These are phyloP conservation scores for Idaea aversata DNA, from an alignment of 2,888 invertebrate species.

Conservation along the genomic window DNA sequence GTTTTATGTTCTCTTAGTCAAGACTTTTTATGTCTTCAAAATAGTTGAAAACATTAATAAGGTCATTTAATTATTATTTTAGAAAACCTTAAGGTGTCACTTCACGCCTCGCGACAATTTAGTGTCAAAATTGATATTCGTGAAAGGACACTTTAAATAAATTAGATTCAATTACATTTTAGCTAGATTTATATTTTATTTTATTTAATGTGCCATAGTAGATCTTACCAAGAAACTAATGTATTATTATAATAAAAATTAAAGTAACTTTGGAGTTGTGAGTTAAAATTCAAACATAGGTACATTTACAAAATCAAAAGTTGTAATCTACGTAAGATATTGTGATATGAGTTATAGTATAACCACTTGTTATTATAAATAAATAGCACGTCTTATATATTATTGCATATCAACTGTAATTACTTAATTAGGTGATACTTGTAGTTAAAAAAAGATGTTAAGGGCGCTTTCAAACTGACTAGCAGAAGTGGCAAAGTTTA, in stretches of 20 bases:
- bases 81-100: not conserved
- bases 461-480: not conserved
- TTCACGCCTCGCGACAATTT: not conserved
- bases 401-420: conserved; percentile 76
- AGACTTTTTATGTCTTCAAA: conserved; percentile 14
- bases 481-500: not conserved
- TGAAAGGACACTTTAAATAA: not conserved
- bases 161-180: conserved; percentile 24
- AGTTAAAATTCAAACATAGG: conserved; percentile 59
- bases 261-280: conserved; percentile 75
- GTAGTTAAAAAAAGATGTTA: conserved; percentile 31
- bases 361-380: conserved; percentile 73
- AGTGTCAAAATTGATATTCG: not conserved
- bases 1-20: conserved; percentile 8
- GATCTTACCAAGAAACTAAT: conserved; percentile 48
- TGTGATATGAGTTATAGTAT: conserved; percentile 74
- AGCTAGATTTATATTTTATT: conserved; percentile 31
- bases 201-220: conserved; percentile 73
- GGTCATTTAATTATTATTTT: not conserved
- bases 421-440: conserved; percentile 52
- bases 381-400: conserved; percentile 65
- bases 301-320: conserved; percentile 60
- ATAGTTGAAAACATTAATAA: not conserved
- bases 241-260: conserved; percentile 35
- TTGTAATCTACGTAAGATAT: conserved; percentile 76